Evolutionary conservation across 2,888 invertebrate genomes (phyloP).

Genomic region (Epiblema foenella): DNA sequence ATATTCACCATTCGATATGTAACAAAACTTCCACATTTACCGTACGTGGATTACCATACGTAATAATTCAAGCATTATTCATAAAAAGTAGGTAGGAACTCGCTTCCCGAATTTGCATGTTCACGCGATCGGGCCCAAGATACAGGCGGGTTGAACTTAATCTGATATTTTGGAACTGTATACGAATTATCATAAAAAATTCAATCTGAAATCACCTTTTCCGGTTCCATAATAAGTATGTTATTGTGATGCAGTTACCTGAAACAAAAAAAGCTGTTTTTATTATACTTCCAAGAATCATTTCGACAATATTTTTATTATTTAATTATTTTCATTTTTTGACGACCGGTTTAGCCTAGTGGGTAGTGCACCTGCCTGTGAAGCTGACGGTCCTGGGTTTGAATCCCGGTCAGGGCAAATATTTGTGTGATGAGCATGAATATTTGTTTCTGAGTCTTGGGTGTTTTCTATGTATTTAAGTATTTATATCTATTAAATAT

Average conservation of each 20-base stretch:
- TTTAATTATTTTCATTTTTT: no score
- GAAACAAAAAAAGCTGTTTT: background rate
- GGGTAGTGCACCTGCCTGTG: no score
- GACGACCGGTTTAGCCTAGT: no score
- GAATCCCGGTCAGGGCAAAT: no score
- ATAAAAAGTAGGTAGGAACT: slow-evolving; percentile 43
- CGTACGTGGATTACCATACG: slow-evolving; percentile 41
- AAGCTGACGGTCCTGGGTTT: no score
- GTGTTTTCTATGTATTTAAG: no score
- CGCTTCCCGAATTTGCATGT: slow-evolving; percentile 39
- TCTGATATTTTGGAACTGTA: background rate
- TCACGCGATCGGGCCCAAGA: slow-evolving; percentile 34
- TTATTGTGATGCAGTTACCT: background rate
- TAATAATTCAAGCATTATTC: slow-evolving; percentile 43
- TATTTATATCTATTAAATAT: no score
- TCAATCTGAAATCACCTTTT: background rate
- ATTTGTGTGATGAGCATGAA: no score
- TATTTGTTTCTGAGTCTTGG: no score
- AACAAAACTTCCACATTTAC: slow-evolving; percentile 27
- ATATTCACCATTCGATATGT: slow-evolving; percentile 30
- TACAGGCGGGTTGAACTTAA: slow-evolving; percentile 19
- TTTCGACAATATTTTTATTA: no score
- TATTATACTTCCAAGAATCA: no score
- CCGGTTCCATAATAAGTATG: background rate
- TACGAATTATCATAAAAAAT: background rate